Base-by-base conservation (phyloP, 2,888 invertebrate species). In the Neelides folsomi region DNA sequence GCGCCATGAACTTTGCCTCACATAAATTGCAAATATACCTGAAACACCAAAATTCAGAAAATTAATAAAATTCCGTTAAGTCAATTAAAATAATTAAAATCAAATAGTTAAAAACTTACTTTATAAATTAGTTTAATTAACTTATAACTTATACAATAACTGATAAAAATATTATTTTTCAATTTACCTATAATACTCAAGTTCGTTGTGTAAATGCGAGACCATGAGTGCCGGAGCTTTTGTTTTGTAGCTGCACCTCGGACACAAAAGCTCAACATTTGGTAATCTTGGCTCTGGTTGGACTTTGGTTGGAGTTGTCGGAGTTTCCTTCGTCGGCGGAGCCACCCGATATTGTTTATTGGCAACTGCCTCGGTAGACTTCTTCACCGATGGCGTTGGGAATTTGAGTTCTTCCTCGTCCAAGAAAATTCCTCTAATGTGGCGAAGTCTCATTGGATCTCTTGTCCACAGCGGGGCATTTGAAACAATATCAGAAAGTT, bases 131-230 rank as follows among this genome's bases (percentile, higher is more conserved):
- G n/a, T n/a, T n/a, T n/a, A n/a, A n/a, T n/a, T n/a, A n/a, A n/a
- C n/a, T n/a, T n/a, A n/a, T n/a, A n/a, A n/a, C n/a, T n/a, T n/a
- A n/a, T n/a, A n/a, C n/a, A n/a, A n/a, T n/a, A n/a, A n/a, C n/a
- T n/a, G n/a, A n/a, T n/a, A n/a, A n/a, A n/a, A n/a, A n/a, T n/a
- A n/a, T n/a, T n/a, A n/a, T n/a, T n/a, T n/a, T n/a, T n/a, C n/a
- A n/a, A n/a, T n/a, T 72, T 65, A 82, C 81, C 78, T 79, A 61
- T 77, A 74, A 64, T 81, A 80, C 46, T 78, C 75, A 20, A 82
- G 70, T 65, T 83, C 83, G 64, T 79, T 77, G 63, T 75, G 81
- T 48, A 83, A 68, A 70, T 83, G 83, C 37, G 76, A 76, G 49
- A 76, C 74, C 72, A 83, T 78, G n/a, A 77, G 76, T 5, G 75